A percentile compares a stretch with the other conserved stretches of the same genome.
These are phyloP conservation scores for Cyanoliseus patagonus DNA, from an alignment of 2,113 vertebrate species.

Conservation along the genomic window DNA sequence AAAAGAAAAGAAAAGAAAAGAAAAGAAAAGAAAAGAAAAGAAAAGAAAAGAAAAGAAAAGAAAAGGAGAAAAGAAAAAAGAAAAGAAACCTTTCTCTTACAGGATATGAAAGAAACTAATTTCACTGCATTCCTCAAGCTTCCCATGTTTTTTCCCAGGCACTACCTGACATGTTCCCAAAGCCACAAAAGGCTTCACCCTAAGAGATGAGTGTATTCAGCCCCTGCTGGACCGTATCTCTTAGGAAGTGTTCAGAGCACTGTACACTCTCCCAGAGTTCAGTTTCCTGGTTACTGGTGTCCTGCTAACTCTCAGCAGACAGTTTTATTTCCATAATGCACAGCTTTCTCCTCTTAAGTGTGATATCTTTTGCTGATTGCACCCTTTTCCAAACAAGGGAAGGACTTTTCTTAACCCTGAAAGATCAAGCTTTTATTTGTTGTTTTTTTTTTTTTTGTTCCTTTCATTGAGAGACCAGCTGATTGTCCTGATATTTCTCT, in stretches of 20 bases:
- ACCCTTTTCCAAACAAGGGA: neutral
- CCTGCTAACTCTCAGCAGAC: constrained; percentile 5
- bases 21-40: too few species aligned
- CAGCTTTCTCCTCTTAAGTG: neutral
- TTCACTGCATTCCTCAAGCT: neutral
- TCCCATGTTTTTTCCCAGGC: neutral
- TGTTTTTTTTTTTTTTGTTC: neutral
- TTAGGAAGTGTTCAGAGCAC: neutral
- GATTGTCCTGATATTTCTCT: neutral
- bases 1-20: too few species aligned
- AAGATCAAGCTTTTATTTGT: neutral
- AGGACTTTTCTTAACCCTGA: neutral
- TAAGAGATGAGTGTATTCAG: neutral
- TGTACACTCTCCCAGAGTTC: neutral
- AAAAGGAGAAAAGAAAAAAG: too few species aligned
- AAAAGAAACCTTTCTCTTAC: neutral
- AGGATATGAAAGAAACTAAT: neutral
- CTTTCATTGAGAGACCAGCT: neutral
- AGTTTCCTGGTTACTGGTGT: neutral
- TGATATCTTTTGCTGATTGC: neutral
- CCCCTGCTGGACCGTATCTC: fast-evolving
- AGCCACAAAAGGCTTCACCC: neutral
- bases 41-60: too few species aligned
- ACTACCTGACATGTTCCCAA: neutral
- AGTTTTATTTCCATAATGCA: neutral